Base-by-base conservation (phyloP, 2,797 vertebrate genomes). In the Fistularia tabacaria region DNA sequence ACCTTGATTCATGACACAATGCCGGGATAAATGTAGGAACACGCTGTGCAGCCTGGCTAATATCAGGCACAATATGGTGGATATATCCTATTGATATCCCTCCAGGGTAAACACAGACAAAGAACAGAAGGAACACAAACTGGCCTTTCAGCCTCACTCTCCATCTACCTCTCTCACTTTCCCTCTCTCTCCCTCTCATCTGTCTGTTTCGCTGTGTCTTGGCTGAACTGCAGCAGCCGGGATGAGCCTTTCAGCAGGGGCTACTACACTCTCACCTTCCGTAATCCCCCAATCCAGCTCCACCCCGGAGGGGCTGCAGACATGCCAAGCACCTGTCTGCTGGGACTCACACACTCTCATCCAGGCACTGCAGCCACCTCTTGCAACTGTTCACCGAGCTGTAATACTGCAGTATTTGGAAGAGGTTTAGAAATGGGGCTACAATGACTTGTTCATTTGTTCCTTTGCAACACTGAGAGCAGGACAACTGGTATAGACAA, bases 191-290 rank as follows among this genome's bases (percentile, higher is more conserved):
- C 15, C 10, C 3, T 40, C 6, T 48, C 89, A 91, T 92, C 87
- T 90, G 89, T 80, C 60, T 70, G 81, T 90, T 89, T 86, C 52
- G 13, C 64, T 79, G 80, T 74, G 66, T 46, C 56, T 77, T 65
- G 85, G 77, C 82, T 79, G 74, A 88, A 76, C 78, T 81, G 80
- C 84, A 81, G 81, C 85, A 84, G 85, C 74, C 81, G 62, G 76
- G 62, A 71, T 59, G 14, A 53, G 74, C 73, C 73, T 62, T 14
- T 69, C 59, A 41, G 51, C 78, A 79, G 42, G 49, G 57, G 64
- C 64, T 76, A 76, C 76, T 76, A 52, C 68, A 65, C 79, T 81
- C 80, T 83, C 81, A 78, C 71, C 76, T 87, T 74, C 73, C 64
- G 25, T 87, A 83, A 86, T 83, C 87, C 82, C 64, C 54, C 66